Percentiles rank a stretch among this genome's conserved stretches.
phyloP scores from a whole-genome alignment of 2,113 vertebrate species.

The Tichodroma muraria region DNA sequence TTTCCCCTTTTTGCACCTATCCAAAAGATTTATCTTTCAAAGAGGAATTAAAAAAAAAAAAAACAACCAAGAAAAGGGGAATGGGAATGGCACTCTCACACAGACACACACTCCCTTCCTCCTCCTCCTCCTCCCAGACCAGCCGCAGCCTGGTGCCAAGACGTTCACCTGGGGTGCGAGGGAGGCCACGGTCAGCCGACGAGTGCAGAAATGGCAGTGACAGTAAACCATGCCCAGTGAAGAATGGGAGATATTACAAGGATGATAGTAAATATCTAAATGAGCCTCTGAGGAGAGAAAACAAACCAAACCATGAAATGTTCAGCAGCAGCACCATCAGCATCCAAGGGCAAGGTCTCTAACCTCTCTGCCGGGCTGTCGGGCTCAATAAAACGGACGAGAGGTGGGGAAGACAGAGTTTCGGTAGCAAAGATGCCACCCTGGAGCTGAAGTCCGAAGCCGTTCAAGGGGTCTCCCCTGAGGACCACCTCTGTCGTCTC shows the following conservation, averaged over 20 bases:
- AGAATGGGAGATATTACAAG: slow-evolving; percentile 61
- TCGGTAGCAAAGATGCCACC: slow-evolving; percentile 95
- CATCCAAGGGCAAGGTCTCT: slow-evolving; percentile 72
- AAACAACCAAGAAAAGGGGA: not conserved
- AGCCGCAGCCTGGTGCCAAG: slow-evolving; percentile 46
- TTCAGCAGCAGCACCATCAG: slow-evolving; percentile 58
- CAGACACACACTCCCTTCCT: slow-evolving; percentile 47
- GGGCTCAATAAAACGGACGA: slow-evolving; percentile 91
- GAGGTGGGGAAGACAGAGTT: slow-evolving; percentile 87
- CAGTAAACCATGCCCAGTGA: slow-evolving; percentile 66
- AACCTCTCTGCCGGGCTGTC: slow-evolving; percentile 96
- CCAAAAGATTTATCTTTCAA: not conserved
- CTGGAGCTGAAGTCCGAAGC: slow-evolving; percentile 96
- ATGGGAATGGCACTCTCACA: slow-evolving; percentile 43
- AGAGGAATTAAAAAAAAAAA: not conserved
- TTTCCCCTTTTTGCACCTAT: not conserved
- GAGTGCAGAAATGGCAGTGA: slow-evolving; percentile 65
- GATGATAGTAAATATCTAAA: slow-evolving; percentile 60
- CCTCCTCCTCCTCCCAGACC: slow-evolving; percentile 60
- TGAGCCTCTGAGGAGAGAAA: slow-evolving; percentile 59
- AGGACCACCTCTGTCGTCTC: slow-evolving; percentile 90
- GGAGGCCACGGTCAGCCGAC: slow-evolving; percentile 51
- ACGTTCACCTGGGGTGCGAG: slow-evolving; percentile 62
- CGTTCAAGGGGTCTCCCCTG: slow-evolving; percentile 89
- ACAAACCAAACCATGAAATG: slow-evolving; percentile 62